Evolutionary conservation across 1,140 invertebrate species (phyloP).

Genomic region (Drosophila tropicalis): DNA sequence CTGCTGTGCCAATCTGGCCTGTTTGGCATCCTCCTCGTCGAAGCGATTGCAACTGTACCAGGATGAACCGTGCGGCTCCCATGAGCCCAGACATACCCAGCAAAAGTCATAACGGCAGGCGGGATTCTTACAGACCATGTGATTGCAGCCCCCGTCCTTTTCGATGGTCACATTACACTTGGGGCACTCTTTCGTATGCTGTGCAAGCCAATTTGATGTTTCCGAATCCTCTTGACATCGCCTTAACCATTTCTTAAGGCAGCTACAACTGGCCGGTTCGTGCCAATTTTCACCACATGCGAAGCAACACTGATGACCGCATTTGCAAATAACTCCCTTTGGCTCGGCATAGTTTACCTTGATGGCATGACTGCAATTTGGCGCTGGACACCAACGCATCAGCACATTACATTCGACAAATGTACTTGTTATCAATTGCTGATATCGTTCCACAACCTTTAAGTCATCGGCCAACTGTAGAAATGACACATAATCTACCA

Average conservation of each 20-base stretch:
- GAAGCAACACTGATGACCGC: constrained; percentile 97
- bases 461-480: constrained; percentile 95
- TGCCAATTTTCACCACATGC: constrained; percentile 99
- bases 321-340: constrained; percentile 95
- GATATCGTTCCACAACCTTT: constrained; percentile 97
- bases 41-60: constrained; percentile 99
- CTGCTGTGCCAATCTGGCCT: constrained; percentile 97
- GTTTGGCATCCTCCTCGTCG: constrained; percentile 98
- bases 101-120: constrained; percentile 99
- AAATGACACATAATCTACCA: constrained; percentile 98
- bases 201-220: constrained; percentile 99
- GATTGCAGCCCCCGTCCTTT: constrained; percentile 99
- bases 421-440: constrained; percentile 98
- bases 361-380: constrained; percentile 97
- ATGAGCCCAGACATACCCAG: constrained; percentile 99
- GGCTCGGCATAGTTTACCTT: constrained; percentile 96
- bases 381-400: constrained; percentile 98
- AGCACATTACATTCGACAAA: constrained; percentile 99
- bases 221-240: constrained; percentile 99
- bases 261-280: constrained; percentile 97
- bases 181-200: constrained; percentile 99
- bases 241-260: constrained; percentile 98
- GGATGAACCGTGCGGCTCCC: constrained; percentile 99
- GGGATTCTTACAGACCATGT: constrained; percentile 99
- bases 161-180: constrained; percentile 99